phyloP scores from a whole-genome alignment of 35 echinoderm and acorn worm genomes.

The Eucidaris tribuloides region DNA sequence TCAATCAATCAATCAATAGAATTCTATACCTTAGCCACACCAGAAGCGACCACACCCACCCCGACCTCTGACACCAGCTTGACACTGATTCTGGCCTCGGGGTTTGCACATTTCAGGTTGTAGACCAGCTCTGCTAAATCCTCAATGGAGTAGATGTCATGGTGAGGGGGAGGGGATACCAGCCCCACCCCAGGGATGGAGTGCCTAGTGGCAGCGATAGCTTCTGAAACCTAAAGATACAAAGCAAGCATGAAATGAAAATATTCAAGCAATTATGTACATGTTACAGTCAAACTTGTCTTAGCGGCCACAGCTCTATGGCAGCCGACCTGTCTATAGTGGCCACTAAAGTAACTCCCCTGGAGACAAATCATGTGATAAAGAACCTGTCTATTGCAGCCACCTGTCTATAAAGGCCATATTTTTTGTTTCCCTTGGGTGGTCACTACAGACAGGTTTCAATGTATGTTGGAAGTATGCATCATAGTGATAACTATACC shows the following conservation, averaged over 20 bases:
- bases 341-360: no score
- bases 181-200: constrained; percentile 93
- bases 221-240: constrained; percentile 63
- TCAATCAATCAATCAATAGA: no score
- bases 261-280: no score
- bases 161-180: constrained; percentile 94
- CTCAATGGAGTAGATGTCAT: constrained; percentile 99
- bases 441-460: no score
- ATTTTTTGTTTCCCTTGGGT: no score
- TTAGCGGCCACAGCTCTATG: no score
- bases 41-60: constrained; percentile 92
- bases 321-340: no score
- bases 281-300: no score
- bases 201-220: constrained; percentile 80
- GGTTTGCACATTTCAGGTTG: constrained; percentile 95
- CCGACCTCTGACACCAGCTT: constrained; percentile 99
- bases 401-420: no score
- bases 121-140: constrained; percentile 95
- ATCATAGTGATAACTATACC: no score
- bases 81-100: constrained; percentile 95
- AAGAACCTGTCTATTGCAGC: no score
- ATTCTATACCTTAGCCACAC: constrained; percentile 99
- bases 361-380: no score
- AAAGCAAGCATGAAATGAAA: background rate
- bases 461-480: background rate